Evolutionary conservation across 2,797 vertebrate species (phyloP).

Genomic region (Chrosomus eos): DNA sequence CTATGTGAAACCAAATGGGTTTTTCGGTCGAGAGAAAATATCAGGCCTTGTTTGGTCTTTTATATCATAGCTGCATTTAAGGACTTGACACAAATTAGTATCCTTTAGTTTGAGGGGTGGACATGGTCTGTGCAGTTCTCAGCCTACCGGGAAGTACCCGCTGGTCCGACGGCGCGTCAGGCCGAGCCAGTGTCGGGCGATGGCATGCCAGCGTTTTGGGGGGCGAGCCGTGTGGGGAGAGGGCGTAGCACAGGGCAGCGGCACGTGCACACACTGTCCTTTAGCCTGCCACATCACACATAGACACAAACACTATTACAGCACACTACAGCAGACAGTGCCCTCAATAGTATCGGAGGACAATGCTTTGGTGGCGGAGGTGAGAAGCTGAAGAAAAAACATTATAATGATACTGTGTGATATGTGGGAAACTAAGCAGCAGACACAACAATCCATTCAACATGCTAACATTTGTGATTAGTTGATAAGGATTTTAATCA

Average conservation of each 20-base stretch:
- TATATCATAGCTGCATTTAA: neutral
- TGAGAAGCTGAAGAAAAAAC: conserved; percentile 17
- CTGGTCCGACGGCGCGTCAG: conserved; percentile 79
- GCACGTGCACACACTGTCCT: conserved; percentile 67
- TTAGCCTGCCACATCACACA: conserved; percentile 75
- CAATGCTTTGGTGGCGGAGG: neutral
- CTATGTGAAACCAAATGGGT: neutral
- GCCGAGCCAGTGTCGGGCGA: conserved; percentile 82
- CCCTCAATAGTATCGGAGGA: conserved; percentile 27
- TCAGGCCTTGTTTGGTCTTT: neutral
- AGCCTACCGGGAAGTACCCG: conserved; percentile 77
- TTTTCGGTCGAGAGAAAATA: neutral
- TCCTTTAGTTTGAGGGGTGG: conserved; percentile 10
- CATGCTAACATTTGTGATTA: neutral
- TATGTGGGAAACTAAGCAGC: neutral
- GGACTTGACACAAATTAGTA: conserved; percentile 24
- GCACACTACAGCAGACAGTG: conserved; percentile 49
- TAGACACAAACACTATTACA: conserved; percentile 73
- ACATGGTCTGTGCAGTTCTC: conserved; percentile 67
- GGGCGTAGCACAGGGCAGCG: conserved; percentile 61
- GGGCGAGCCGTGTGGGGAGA: conserved; percentile 73
- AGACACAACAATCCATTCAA: neutral
- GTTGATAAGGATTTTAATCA: neutral
- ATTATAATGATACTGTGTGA: neutral
- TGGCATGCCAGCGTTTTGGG: conserved; percentile 79